A percentile compares a stretch with the other conserved stretches of the same genome.
These are phyloP conservation scores for Drosophila athabasca DNA, from an alignment of 1,140 invertebrate species.

Conservation along the genomic window DNA sequence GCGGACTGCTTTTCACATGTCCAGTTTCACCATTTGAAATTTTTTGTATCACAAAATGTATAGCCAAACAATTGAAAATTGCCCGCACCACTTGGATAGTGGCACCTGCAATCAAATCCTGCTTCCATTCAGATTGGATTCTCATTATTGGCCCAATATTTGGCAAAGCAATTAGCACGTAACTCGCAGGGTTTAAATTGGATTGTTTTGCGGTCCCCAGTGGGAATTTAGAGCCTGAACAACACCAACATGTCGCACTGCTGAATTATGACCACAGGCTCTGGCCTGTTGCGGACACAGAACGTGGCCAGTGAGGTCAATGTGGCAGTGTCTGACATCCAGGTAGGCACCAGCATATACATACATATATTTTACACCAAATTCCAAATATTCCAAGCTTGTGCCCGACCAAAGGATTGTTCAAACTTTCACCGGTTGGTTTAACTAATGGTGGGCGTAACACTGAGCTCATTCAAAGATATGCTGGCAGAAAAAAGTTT, in stretches of 20 bases:
- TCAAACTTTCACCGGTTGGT: no score
- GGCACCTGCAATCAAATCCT: slow-evolving; percentile 10
- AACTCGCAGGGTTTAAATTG: slow-evolving; percentile 46
- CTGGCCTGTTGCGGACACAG: not conserved
- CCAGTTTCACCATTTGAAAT: no score
- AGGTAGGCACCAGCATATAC: slow-evolving; percentile 7
- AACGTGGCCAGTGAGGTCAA: no score
- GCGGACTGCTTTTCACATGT: no score
- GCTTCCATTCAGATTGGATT: slow-evolving; percentile 22
- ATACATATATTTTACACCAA: slow-evolving; percentile 27
- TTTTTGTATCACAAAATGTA: no score
- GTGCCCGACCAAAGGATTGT: not conserved
- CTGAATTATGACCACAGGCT: slow-evolving; percentile 38
- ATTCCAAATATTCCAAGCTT: slow-evolving; percentile 1
- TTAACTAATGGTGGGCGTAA: no score
- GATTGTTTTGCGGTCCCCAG: slow-evolving; percentile 51
- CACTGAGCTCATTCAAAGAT: no score
- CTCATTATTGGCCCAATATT: slow-evolving; percentile 31
- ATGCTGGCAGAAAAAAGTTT: no score
- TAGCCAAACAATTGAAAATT: slow-evolving; percentile 1
- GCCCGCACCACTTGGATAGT: slow-evolving; percentile 13
- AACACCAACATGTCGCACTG: slow-evolving; percentile 46
- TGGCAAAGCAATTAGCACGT: slow-evolving; percentile 46
- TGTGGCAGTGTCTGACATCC: slow-evolving; percentile 21
- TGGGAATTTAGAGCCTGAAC: slow-evolving; percentile 33